These are phyloP conservation scores for Dendroctonus ponderosae DNA, from an alignment of 1,140 invertebrate genomes.

Conservation along the genomic window DNA sequence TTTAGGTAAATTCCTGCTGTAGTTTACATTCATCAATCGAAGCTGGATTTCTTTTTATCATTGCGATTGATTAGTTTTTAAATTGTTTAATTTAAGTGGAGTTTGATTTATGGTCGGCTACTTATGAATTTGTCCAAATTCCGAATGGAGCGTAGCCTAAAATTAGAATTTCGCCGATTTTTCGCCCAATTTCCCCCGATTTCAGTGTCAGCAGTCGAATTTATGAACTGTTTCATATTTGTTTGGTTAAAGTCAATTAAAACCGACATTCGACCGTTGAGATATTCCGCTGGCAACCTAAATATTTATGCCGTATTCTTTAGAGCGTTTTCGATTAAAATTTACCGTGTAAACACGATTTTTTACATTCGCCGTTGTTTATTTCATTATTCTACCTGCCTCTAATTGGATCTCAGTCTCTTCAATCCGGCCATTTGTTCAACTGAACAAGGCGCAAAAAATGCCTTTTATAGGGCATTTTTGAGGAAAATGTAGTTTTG, in stretches of 20 bases:
- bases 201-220: conserved; percentile 12
- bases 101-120: too few relatives aligned
- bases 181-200: conserved; percentile 1
- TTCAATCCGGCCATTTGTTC: too few relatives aligned
- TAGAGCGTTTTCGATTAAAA: conserved; percentile 21
- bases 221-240: conserved; percentile 32
- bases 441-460: too few relatives aligned
- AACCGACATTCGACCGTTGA: conserved; percentile 23
- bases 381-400: not conserved
- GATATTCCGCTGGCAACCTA: conserved; percentile 13
- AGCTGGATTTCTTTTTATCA: too few relatives aligned
- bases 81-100: too few relatives aligned
- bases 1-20: too few relatives aligned
- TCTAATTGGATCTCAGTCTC: too few relatives aligned
- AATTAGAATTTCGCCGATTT: conserved; percentile 5
- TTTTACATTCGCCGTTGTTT: conserved; percentile 8
- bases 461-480: too few relatives aligned
- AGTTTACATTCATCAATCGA: too few relatives aligned
- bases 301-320: conserved; percentile 26
- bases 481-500: too few relatives aligned
- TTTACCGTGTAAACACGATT: conserved; percentile 16
- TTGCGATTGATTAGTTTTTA: too few relatives aligned
- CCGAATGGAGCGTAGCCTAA: not conserved
- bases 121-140: too few relatives aligned
- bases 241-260: conserved; percentile 32